Conservation (phyloP, 1,140 invertebrate species). For the Chrysomallon squamiferum region DNA sequence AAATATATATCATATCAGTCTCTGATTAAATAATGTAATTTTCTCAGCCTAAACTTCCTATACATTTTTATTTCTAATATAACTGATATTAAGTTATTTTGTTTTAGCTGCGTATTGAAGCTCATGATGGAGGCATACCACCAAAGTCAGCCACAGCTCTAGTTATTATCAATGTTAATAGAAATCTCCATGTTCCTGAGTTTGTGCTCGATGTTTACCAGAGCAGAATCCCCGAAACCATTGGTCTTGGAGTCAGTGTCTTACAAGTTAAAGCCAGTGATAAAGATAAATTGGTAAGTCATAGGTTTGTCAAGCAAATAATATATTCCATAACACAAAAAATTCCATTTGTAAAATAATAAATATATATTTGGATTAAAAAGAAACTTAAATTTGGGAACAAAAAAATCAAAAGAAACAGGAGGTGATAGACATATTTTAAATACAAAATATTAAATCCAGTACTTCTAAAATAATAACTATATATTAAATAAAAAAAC, state of each 20-base stretch:
- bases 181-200: slow-evolving; percentile 86
- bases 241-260: slow-evolving; percentile 12
- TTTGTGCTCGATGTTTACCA: slow-evolving; percentile 21
- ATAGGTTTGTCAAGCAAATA: neutral
- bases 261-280: slow-evolving; percentile 28
- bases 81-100: slow-evolving; percentile 4
- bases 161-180: slow-evolving; percentile 31
- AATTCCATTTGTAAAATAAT: too few species aligned
- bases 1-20: too few species aligned
- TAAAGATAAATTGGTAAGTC: slow-evolving; percentile 29
- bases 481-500: too few species aligned
- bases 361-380: too few species aligned
- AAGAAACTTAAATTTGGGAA: too few species aligned
- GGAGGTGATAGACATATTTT: too few species aligned
- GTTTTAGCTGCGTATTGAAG: slow-evolving; percentile 36
- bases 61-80: too few species aligned
- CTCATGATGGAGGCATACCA: slow-evolving; percentile 35
- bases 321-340: neutral
- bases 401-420: too few species aligned
- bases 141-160: slow-evolving; percentile 22
- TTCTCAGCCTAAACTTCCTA: too few species aligned
- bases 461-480: too few species aligned
- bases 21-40: too few species aligned
- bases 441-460: too few species aligned
- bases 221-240: slow-evolving; percentile 23